A percentile compares a stretch with the other conserved stretches of the same genome.
phyloP scores from a whole-genome alignment of 2,113 vertebrate species.

The Oenanthe melanoleuca region DNA sequence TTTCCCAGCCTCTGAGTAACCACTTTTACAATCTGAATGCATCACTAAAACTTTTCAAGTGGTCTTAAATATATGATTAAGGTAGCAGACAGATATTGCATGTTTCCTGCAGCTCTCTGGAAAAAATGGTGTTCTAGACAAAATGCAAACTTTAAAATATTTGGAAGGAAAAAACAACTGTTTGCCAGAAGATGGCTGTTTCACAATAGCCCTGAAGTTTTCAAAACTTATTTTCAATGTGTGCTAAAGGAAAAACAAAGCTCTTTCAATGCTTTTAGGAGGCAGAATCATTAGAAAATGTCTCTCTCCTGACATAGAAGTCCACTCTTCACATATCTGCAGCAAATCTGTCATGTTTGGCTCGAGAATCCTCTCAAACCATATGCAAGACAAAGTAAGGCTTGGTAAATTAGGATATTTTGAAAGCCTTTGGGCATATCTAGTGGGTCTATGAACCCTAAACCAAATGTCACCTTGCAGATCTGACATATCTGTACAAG shows the following conservation, averaged over 20 bases:
- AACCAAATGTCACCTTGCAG: neutral
- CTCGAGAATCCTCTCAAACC: neutral
- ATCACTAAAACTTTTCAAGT: neutral
- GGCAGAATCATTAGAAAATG: neutral
- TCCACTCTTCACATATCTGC: neutral
- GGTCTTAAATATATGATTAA: neutral
- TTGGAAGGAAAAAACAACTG: slow-evolving; percentile 19
- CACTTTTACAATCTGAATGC: neutral
- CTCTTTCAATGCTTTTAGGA: neutral
- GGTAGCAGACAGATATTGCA: neutral
- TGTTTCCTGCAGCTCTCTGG: neutral
- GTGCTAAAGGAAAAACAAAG: slow-evolving; percentile 10
- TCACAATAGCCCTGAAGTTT: slow-evolving; percentile 38
- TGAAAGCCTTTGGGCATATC: neutral
- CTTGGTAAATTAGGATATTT: neutral
- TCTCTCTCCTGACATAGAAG: neutral
- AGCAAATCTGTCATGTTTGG: neutral
- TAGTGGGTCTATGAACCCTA: neutral
- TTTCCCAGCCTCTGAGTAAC: neutral
- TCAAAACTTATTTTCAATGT: slow-evolving; percentile 40
- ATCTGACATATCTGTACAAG: neutral
- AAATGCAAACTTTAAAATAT: slow-evolving; percentile 30
- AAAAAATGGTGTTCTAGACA: neutral
- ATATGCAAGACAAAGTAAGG: neutral
- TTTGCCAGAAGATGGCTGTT: slow-evolving; percentile 32